Evolutionary conservation across 2,888 invertebrate species (phyloP).

Genomic region (Sclerodermus sp.): DNA sequence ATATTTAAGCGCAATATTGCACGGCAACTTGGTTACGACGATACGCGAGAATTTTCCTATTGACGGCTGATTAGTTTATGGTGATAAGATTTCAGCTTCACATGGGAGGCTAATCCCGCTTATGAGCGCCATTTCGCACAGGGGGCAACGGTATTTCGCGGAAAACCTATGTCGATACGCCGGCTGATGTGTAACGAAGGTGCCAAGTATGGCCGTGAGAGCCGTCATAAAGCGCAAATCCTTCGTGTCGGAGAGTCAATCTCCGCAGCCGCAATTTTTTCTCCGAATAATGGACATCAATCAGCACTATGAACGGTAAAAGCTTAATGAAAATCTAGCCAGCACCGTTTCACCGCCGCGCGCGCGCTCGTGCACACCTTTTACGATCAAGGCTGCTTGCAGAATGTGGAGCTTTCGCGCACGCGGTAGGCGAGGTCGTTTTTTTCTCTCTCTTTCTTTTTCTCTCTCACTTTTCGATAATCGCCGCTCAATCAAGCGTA

Average conservation of each 20-base stretch:
- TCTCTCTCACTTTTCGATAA: too few species aligned
- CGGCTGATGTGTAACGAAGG: conserved; percentile 34
- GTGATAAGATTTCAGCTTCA: conserved; percentile 31
- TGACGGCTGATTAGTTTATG: conserved; percentile 37
- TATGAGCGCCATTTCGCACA: conserved; percentile 5
- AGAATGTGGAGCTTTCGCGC: too few species aligned
- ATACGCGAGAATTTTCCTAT: conserved; percentile 15
- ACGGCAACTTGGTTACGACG: conserved; percentile 7
- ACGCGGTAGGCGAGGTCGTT: too few species aligned
- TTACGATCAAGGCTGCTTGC: too few species aligned
- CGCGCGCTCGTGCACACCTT: too few species aligned
- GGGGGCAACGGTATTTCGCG: conserved; percentile 17
- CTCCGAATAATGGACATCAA: conserved; percentile 10
- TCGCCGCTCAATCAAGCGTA: too few species aligned
- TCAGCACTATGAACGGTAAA: conserved; percentile 1
- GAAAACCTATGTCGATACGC: conserved; percentile 7
- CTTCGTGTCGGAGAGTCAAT: conserved; percentile 16
- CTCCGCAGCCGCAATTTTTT: conserved; percentile 12
- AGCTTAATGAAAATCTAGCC: conserved; percentile 25
- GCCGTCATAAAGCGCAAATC: conserved; percentile 28
- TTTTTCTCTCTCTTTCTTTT: too few species aligned
- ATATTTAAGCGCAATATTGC: too few species aligned
- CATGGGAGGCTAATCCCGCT: neutral
- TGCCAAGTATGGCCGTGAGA: conserved; percentile 20
- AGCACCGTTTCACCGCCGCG: too few species aligned